Base-by-base conservation (phyloP, 2,888 invertebrate genomes). In the Ennomos fuscantarius region DNA sequence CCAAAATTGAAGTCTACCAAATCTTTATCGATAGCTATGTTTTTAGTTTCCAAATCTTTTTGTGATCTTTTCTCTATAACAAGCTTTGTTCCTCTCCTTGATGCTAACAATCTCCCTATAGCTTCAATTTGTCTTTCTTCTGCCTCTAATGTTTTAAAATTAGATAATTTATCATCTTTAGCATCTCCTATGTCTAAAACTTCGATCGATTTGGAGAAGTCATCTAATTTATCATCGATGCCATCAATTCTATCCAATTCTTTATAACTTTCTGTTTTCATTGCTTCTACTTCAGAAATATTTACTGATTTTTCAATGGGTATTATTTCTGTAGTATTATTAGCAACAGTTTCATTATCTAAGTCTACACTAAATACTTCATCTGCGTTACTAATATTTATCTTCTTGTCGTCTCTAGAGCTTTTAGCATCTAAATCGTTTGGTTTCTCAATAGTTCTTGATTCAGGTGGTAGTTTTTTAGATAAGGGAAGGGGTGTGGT, bases 41-140 rank as follows among this genome's bases (percentile, higher is more conserved):
- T 85, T 72, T 87, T 87, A 0, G 81, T 60, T 72, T 89, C 87
- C 24, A 92, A 70, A 47, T 91, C 86, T 63, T 89, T 86, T 44
- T 92, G 85, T 0, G 91, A 87, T 31, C 87, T 69, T 62, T 91
- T 92, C 50, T 91, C 89, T 58, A 92, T 35, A 24, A 87, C 73
- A 0, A 92, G 61, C 58, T 88, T 89, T 0, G 84, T 82, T 0
- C 85, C 89, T 32, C 91, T 79, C 50, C 84, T 80, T 0, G 87
- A 82, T 1, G 91, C 91, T 63, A 93, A 51, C 11, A 92, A 73
- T 60, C 92, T 80, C 0, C 93, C 93, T 24, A 93, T 90, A 31
- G 87, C 92, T 73, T 93, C 93, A 37, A 93, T 93, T 65, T 93
- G 93, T 48, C 79, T 82, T 50, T 92, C 93, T 74, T 93, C 93